Base-by-base conservation (phyloP, 2,113 vertebrate species). In the Propithecus coquereli region DNA sequence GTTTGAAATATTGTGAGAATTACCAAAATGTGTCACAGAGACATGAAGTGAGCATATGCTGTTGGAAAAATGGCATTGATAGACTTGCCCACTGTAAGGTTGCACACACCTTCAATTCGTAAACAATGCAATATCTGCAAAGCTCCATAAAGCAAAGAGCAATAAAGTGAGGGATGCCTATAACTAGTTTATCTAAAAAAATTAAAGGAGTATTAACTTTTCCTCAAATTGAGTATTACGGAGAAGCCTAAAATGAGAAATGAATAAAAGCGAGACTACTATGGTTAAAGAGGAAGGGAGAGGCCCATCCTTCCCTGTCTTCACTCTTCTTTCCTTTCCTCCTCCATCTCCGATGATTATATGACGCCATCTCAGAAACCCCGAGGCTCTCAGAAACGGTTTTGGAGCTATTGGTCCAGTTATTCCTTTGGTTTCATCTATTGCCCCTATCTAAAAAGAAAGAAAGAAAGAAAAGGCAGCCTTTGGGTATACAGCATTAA, bases 201-300 rank as follows among this genome's bases (percentile, higher is more conserved):
- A 73, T 84, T 85, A 59, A 87, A 83, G 40, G n/a, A 95, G 54
- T 87, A 37, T 8, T 91, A 80, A 74, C 8, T 91, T 95, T 74
- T 74, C 54, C 37, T 96, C 66, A 83, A 82, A 91, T 32, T 65
- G 68, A 90, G 63, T 95, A 50, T 91, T 87, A 54, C 25, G 90
- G 16, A 94, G 92, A 71, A 47, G 16, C 50, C 80, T 94, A 84
- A 96, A 94, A 94, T 88, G 87, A 97, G 74, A 91, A 84, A 85
- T 43, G 16, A 71, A 70, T 57, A n/a, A 86, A 97, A 94, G 30
- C 73, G 91, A 93, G 79, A 2, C 37, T 89, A 63, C 32, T 65
- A 37, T 94, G 91, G 63, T 91, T 94, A 87, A 85, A 85, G 65
- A 86, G 57, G 54, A 96, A 70, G 32, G 50, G n/a, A 73, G 40